Conservation (phyloP, 2,797 vertebrate species). For the Pseudotriccus pelzelni region DNA sequence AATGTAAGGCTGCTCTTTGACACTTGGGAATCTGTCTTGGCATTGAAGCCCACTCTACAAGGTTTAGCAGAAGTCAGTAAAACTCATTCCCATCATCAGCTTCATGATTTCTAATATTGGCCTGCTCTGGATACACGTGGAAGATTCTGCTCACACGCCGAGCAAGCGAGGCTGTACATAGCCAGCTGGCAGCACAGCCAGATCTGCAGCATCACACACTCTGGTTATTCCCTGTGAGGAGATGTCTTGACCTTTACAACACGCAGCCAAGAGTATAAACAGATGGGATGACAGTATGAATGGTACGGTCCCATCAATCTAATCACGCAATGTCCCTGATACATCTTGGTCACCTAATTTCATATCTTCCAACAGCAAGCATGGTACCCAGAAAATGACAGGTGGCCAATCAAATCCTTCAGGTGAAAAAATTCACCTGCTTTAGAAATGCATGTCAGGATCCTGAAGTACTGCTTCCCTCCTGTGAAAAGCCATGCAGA, state of each 20-base stretch:
- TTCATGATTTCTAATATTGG: constrained; percentile 19
- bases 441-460: not conserved
- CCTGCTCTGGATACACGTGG: constrained; percentile 2
- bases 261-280: constrained; percentile 40
- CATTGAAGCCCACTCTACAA: not conserved
- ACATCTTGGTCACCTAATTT: constrained; percentile 19
- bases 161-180: not conserved
- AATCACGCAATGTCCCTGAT: not conserved
- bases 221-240: constrained; percentile 22
- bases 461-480: not conserved
- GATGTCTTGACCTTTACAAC: constrained; percentile 54
- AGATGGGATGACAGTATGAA: constrained; percentile 64
- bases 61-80: constrained; percentile 31
- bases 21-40: constrained; percentile 6
- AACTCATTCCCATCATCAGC: constrained; percentile 18
- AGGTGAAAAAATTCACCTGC: not conserved
- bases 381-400: not conserved
- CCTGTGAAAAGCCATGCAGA: not conserved
- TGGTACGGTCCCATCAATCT: not conserved
- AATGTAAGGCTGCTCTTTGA: not conserved
- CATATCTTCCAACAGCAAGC: not conserved
- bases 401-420: not conserved
- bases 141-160: not conserved
- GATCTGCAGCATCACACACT: constrained; percentile 49
- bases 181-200: constrained; percentile 66